Base-by-base conservation (phyloP, 2,113 vertebrate genomes). In the Egretta garzetta region DNA sequence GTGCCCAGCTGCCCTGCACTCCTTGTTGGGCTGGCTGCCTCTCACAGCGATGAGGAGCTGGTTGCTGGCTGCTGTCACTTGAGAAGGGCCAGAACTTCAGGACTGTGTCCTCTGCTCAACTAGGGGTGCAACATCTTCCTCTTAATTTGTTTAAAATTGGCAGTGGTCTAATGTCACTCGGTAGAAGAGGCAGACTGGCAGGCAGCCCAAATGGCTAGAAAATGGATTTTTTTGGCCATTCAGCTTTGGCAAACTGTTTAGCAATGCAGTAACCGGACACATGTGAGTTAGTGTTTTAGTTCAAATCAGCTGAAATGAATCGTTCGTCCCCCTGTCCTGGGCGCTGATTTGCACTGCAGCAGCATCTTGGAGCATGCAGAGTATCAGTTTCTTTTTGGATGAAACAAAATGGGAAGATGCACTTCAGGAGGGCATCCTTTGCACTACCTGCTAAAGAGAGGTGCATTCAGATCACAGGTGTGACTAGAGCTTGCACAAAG, bases 31-130 rank as follows among this genome's bases (percentile, higher is more conserved):
- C 33, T 50, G 19, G 35, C 22, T 62, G 32, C 24, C 12, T 30
- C 30, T 75, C 17, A 30, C 28, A 23, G 6, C 1, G 1, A 62
- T 41, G 30, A 70, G 33, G 16, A 49, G 15, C 12, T 67, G 53
- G 3, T 19, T 73, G 6, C n/a, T 60, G n/a, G 4, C 52, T 81
- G 26, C 64, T 85, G 22, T 17, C n/a, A 12, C 20, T 75, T 55
- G 19, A 72, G 56, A 26, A 41, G 6, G 14, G 32, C 4, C 24
- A 23, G 5, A 24, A 14, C 47, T 82, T 33, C 7, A 16, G 35
- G 12, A 21, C 41, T 8, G 7, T 14, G 14, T 18, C 47, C 14
- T 90, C 41, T 58, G 28, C 35, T 74, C 0, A 0, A 2, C 20
- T 82, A 11, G 5, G 11, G 21, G 47, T 26, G 14, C 14, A 79